Conservation (phyloP, 1,140 invertebrate species). For the Dendroctonus valens region DNA sequence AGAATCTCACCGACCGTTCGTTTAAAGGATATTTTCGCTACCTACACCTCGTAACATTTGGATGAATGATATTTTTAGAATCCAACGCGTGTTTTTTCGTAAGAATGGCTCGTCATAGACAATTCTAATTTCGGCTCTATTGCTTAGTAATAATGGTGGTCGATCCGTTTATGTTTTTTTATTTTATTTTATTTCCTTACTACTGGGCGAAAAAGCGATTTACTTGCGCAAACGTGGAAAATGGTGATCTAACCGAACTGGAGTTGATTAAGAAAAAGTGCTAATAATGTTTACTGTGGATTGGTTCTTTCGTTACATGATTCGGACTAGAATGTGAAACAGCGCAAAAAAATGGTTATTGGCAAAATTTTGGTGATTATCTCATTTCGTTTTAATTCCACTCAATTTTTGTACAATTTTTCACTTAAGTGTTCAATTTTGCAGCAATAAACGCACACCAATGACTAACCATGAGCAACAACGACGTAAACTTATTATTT, state of each 20-base stretch:
- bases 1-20: too few relatives aligned
- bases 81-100: constrained; percentile 9
- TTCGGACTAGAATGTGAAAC: neutral
- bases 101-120: constrained; percentile 6
- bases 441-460: too few relatives aligned
- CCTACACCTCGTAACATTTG: constrained; percentile 9
- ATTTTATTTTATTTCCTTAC: neutral
- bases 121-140: constrained; percentile 21
- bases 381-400: constrained; percentile 8
- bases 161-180: neutral
- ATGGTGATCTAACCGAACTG: too few relatives aligned
- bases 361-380: constrained; percentile 34
- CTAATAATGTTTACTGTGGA: too few relatives aligned
- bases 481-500: neutral
- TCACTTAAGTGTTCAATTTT: too few relatives aligned
- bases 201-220: too few relatives aligned
- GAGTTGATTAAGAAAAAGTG: too few relatives aligned
- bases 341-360: constrained; percentile 21
- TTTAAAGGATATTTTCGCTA: constrained; percentile 9
- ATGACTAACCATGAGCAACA: too few relatives aligned
- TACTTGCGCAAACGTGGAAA: too few relatives aligned
- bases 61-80: constrained; percentile 15
- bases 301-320: neutral
- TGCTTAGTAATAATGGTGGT: constrained; percentile 12
- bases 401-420: neutral